Evolutionary conservation across 2,888 invertebrate genomes (phyloP), one percentile per base, ranked within the genome.

Genomic region (Agrochola lychnidis): DNA sequence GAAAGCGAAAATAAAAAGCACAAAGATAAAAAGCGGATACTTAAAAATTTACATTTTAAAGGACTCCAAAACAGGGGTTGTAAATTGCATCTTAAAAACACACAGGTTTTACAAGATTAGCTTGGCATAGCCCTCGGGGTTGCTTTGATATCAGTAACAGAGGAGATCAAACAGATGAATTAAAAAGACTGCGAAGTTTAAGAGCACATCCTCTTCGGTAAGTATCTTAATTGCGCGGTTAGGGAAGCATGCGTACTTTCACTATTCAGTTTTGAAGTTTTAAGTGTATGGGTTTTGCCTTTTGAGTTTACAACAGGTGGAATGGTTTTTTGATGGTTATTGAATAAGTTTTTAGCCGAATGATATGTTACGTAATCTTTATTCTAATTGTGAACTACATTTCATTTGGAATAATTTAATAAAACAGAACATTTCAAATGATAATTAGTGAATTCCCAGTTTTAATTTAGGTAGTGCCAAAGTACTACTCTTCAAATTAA

Each of bases 31-130:
- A 85, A 86, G 87, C 85, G 86, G 78, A 84, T 87, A 88, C 88
- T 91, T 89, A 89, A 91, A 92, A 93, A 94, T 93, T 93, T 90
- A 92, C 93, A 94, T 93, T 90, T 91, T 91, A 93, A 93, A 93
- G 89, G 89, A 90, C 89, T 90, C 80, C 85, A 90, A 91, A 93
- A 92, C 90, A 90, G 93, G 94, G 94, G 94, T 92, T 91, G 91
- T 90, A 93, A 93, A 94, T 95, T 95, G 92, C 92, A 93, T 92
- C 92, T 94, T 92, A 92, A 94, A 95, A 95, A 94, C 93, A 94
- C 93, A 94, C 93, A 93, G 92, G 93, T 92, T 93, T 92, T 93
- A 94, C 91, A 91, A 94, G 94, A 95, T 94, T 94, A 94, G 89
- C 91, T 89, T 84, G 84, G 88, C 86, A 89, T 86, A 87, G 89